Evolutionary conservation across 1,140 invertebrate genomes (phyloP).

Genomic region (Rhizoglyphus robini): DNA sequence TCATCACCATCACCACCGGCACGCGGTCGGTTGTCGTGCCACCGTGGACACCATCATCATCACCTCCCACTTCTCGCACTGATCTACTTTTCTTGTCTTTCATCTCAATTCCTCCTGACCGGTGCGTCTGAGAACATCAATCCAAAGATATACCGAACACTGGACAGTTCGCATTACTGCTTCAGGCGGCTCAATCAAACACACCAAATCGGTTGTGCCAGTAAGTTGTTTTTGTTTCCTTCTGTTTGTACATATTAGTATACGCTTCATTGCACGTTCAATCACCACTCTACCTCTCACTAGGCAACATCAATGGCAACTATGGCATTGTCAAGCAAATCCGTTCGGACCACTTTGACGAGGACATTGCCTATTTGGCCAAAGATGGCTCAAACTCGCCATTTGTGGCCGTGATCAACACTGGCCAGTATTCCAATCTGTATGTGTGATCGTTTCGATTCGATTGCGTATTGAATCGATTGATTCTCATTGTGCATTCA

Average conservation of each 20-base stretch:
- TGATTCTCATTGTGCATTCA: not conserved
- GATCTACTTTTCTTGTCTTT: too few species aligned
- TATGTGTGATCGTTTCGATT: not conserved
- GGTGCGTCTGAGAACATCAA: conserved; percentile 50
- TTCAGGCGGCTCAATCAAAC: conserved; percentile 77
- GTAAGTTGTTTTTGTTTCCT: conserved; percentile 50
- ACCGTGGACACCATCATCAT: too few species aligned
- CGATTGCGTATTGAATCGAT: not conserved
- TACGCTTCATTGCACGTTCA: not conserved
- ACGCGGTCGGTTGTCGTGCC: too few species aligned
- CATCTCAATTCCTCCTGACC: too few species aligned
- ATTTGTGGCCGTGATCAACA: conserved; percentile 38
- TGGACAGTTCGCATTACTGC: conserved; percentile 56
- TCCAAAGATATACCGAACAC: conserved; percentile 62
- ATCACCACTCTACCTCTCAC: not conserved
- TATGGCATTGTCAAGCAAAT: conserved; percentile 69
- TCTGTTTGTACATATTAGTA: not conserved
- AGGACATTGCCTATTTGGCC: conserved; percentile 57
- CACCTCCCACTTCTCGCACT: too few species aligned
- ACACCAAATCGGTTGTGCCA: conserved; percentile 78
- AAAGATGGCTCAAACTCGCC: conserved; percentile 42
- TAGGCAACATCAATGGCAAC: conserved; percentile 52
- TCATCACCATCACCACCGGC: too few species aligned
- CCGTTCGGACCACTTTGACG: conserved; percentile 30
- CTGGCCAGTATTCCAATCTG: conserved; percentile 27